Conservation (phyloP, 35 echinoderm and acorn worm species). For the Holothuria glaberrima region DNA sequence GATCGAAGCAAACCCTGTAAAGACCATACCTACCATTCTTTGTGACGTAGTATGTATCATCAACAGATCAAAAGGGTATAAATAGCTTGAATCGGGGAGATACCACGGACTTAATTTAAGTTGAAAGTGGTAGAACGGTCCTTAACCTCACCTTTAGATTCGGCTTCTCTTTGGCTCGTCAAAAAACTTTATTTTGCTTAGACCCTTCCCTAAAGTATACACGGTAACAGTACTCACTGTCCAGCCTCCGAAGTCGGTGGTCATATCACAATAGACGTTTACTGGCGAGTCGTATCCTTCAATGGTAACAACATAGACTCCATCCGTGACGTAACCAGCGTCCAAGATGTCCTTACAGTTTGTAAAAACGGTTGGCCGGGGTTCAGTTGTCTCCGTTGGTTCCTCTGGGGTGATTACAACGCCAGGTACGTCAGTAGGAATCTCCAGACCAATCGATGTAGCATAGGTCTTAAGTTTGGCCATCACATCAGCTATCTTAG, state of each 20-base stretch:
- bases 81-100: too few species aligned
- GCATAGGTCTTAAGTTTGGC: slow-evolving; percentile 19
- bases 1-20: too few species aligned
- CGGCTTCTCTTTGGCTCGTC: too few species aligned
- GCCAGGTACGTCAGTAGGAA: neutral
- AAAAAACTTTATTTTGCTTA: too few species aligned
- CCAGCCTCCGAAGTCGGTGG: slow-evolving; percentile 8
- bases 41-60: too few species aligned
- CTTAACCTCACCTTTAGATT: too few species aligned
- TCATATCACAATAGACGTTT: slow-evolving; percentile 16
- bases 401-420: neutral
- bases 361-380: neutral
- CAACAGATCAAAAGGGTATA: too few species aligned
- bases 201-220: too few species aligned
- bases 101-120: too few species aligned
- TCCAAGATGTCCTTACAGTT: slow-evolving; percentile 10
- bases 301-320: neutral
- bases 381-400: neutral
- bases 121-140: too few species aligned
- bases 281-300: neutral
- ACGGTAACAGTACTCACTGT: neutral
- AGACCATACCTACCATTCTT: too few species aligned
- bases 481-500: neutral
- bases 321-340: neutral
- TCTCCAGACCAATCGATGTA: neutral